Percentiles rank a stretch among this genome's conserved stretches.
phyloP scores from a whole-genome alignment of 2,797 vertebrate species.

The Cetoscarus ocellatus region DNA sequence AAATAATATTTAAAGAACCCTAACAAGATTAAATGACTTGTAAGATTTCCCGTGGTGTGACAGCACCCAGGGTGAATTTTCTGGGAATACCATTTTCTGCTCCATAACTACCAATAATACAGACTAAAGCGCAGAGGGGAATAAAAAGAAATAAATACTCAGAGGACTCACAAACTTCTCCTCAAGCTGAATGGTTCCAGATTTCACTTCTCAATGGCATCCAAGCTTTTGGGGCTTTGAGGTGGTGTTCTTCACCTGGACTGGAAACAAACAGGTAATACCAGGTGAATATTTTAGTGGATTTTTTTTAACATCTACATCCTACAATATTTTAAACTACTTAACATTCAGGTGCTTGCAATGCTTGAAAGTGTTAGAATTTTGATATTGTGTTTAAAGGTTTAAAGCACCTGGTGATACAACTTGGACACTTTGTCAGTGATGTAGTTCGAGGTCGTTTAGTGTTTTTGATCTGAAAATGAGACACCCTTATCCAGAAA shows the following conservation, averaged over 20 bases:
- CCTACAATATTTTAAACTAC: no score
- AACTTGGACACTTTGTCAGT: no score
- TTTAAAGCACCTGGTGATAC: no score
- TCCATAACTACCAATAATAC: constrained; percentile 78
- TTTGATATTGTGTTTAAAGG: no score
- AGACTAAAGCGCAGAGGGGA: constrained; percentile 67
- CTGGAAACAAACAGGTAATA: no score
- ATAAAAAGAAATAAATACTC: constrained; percentile 78
- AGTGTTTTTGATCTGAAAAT: no score
- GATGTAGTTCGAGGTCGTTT: no score
- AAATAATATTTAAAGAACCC: constrained; percentile 67
- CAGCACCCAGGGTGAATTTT: constrained; percentile 70
- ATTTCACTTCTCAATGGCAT: constrained; percentile 66
- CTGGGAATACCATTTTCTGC: constrained; percentile 81
- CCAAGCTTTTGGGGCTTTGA: constrained; percentile 44
- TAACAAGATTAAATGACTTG: constrained; percentile 75
- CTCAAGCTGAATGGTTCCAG: constrained; percentile 78
- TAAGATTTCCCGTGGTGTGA: constrained; percentile 71
- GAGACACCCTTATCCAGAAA: no score
- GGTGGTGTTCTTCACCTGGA: constrained; percentile 17
- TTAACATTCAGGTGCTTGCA: no score
- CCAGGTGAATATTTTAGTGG: no score
- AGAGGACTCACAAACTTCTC: constrained; percentile 74
- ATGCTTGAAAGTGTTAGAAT: no score
- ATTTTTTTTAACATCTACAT: no score